Conservation (phyloP, 1,140 invertebrate species). For the Phthorimaea operculella region DNA sequence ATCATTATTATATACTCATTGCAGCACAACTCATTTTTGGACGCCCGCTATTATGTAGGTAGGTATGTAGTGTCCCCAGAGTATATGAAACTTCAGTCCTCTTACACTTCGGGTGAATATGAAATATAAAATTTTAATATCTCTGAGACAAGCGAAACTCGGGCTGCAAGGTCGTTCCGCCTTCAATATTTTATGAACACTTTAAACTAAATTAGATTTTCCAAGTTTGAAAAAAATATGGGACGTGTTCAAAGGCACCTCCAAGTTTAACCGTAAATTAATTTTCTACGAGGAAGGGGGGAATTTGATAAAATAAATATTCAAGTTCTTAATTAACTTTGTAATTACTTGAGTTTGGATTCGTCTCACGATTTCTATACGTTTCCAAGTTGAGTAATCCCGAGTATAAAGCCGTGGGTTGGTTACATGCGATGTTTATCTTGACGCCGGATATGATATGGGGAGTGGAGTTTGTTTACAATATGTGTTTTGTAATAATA, state of each 20-base stretch:
- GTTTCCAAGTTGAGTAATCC: background rate
- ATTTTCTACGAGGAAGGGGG: background rate
- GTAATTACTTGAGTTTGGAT: background rate
- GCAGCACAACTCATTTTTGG: too few species aligned
- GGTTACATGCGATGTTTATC: too few species aligned
- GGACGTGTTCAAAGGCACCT: constrained; percentile 10
- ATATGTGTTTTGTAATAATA: too few species aligned
- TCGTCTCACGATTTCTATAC: constrained; percentile 1
- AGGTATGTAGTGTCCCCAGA: too few species aligned
- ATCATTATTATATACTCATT: too few species aligned
- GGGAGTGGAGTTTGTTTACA: too few species aligned
- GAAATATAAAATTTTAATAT: constrained; percentile 43
- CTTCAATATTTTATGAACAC: constrained; percentile 50
- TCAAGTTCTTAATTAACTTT: constrained; percentile 8
- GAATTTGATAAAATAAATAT: background rate
- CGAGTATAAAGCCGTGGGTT: too few species aligned
- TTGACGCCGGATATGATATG: too few species aligned
- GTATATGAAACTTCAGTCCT: too few species aligned
- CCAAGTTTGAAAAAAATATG: constrained; percentile 19
- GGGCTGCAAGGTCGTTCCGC: constrained; percentile 21
- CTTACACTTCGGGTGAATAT: constrained; percentile 17
- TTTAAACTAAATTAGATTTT: constrained; percentile 43
- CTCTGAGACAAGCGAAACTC: constrained; percentile 33
- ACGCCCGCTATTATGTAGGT: too few species aligned
- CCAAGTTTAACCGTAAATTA: constrained; percentile 15